phyloP scores from a whole-genome alignment of 2,888 invertebrate species.

The Apocheima hispidaria region DNA sequence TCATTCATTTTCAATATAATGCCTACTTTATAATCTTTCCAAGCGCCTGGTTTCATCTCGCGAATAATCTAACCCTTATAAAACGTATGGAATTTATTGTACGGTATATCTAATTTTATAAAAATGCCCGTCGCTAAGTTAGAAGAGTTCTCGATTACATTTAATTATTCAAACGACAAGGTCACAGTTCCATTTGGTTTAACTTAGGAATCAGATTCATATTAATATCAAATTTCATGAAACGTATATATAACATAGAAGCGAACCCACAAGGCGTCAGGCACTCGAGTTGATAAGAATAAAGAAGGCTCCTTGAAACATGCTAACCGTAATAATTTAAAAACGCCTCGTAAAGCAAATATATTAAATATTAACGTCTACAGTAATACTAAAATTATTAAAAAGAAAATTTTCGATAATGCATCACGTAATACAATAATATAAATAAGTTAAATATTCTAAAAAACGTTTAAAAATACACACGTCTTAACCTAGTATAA shows the following conservation, averaged over 20 bases:
- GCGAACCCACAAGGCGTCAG: conserved; percentile 62
- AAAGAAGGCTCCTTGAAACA: conserved; percentile 77
- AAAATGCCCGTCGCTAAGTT: conserved; percentile 72
- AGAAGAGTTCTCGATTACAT: conserved; percentile 38
- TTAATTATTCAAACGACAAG: conserved; percentile 62
- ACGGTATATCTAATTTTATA: conserved; percentile 71
- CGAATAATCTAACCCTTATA: conserved; percentile 72
- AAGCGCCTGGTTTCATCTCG: conserved; percentile 81
- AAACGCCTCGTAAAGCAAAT: conserved; percentile 81
- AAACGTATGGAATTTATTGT: conserved; percentile 71
- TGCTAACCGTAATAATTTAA: conserved; percentile 80
- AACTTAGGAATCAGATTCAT: conserved; percentile 65
- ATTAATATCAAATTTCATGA: conserved; percentile 57
- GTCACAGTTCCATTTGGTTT: conserved; percentile 63
- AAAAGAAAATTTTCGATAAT: conserved; percentile 84
- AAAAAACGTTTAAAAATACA: conserved; percentile 84
- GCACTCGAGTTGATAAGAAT: conserved; percentile 74
- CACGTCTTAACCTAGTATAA: conserved; percentile 85
- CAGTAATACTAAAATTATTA: conserved; percentile 83
- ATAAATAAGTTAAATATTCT: conserved; percentile 86
- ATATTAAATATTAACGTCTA: conserved; percentile 85
- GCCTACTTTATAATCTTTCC: conserved; percentile 85
- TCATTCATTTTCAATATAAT: conserved; percentile 83
- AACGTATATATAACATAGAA: conserved; percentile 50
- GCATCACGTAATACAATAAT: conserved; percentile 84